Percentiles rank a stretch among this genome's conserved stretches.
Conservation (phyloP, 1,140 invertebrate species). For the Drosophila lowei region DNA sequence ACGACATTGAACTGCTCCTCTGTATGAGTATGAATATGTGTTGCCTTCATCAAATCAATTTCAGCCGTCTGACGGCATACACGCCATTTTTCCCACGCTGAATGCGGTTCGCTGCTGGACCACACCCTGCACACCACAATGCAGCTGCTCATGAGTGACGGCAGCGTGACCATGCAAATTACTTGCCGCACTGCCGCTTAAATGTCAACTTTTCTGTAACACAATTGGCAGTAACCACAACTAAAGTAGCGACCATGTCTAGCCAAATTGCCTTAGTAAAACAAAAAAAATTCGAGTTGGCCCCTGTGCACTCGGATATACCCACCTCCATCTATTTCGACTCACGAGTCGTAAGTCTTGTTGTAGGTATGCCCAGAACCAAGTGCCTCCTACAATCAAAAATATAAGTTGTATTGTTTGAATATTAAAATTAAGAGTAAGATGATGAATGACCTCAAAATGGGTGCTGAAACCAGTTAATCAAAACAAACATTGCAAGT, state of each 20-base stretch:
- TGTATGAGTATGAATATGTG: background rate
- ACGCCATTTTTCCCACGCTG: slow-evolving; percentile 31
- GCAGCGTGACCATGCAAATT: slow-evolving; percentile 41
- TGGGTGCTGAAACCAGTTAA: slow-evolving; percentile 22
- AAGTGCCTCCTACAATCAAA: background rate
- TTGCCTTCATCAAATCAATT: slow-evolving; percentile 9
- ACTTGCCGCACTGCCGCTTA: slow-evolving; percentile 13
- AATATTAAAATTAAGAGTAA: slow-evolving; percentile 1
- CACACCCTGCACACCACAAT: slow-evolving; percentile 25
- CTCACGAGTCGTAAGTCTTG: background rate
- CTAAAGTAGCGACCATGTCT: background rate
- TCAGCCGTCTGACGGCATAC: background rate
- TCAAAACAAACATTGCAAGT: slow-evolving; percentile 14
- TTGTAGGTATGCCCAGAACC: too few species aligned
- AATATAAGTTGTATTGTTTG: background rate
- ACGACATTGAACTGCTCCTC: slow-evolving; percentile 26
- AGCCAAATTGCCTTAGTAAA: background rate
- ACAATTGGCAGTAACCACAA: slow-evolving; percentile 16
- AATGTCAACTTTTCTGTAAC: slow-evolving; percentile 39
- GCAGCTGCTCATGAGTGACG: slow-evolving; percentile 35
- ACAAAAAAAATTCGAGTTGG: background rate
- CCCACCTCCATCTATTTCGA: background rate
- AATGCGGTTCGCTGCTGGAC: slow-evolving; percentile 7
- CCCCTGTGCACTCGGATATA: too few species aligned
- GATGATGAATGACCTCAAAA: slow-evolving; percentile 3